phyloP scores from a whole-genome alignment of 2,797 vertebrate species.

The Tenualosa ilisha region DNA sequence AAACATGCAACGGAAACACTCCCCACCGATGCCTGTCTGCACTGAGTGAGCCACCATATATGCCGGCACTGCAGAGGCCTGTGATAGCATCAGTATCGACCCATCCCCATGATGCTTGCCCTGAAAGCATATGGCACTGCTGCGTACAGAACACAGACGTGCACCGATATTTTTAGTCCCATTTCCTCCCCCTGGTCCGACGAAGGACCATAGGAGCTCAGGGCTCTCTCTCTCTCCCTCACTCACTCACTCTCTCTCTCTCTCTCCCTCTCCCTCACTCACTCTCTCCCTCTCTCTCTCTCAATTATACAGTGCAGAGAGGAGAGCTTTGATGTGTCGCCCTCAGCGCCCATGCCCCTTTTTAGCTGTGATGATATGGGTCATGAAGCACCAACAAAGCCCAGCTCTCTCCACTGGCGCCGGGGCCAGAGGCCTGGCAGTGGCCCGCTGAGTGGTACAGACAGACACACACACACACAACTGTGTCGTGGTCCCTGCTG shows the following conservation, averaged over 20 bases:
- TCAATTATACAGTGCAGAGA: constrained; percentile 6
- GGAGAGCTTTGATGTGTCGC: constrained; percentile 17
- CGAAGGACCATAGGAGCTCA: background rate
- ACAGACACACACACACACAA: background rate
- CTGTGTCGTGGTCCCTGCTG: background rate
- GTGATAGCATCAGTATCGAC: constrained; percentile 17
- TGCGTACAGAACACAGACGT: background rate
- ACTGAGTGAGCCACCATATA: background rate
- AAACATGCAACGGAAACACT: background rate
- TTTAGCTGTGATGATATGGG: constrained; percentile 36
- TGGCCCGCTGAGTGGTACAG: background rate
- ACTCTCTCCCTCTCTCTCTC: background rate
- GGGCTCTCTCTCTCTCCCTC: constrained; percentile 20
- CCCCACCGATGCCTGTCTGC: background rate
- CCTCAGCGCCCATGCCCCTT: constrained; percentile 27
- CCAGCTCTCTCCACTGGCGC: constrained; percentile 25
- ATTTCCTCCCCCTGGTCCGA: background rate
- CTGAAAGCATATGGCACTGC: constrained; percentile 24
- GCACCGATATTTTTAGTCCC: background rate
- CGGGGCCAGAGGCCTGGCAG: background rate
- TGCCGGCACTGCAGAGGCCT: constrained; percentile 18
- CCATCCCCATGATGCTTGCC: constrained; percentile 18
- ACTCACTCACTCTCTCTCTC: background rate
- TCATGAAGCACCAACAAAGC: constrained; percentile 43
- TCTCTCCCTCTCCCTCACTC: background rate